These are phyloP conservation scores for Thymelicus acteon DNA, from an alignment of 2,888 invertebrate species.

Conservation along the genomic window DNA sequence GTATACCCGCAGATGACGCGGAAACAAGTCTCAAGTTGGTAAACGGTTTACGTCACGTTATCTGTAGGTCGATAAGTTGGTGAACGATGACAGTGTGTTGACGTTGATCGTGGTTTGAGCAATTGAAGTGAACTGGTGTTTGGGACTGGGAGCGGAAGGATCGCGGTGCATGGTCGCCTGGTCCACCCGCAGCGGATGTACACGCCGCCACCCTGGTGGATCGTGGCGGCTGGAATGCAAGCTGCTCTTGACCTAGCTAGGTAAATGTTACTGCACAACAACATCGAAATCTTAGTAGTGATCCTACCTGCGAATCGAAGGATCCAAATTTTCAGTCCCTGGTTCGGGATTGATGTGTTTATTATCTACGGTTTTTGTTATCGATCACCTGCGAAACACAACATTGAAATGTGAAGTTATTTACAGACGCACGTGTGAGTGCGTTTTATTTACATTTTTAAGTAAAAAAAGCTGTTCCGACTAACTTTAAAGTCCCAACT, in stretches of 20 bases:
- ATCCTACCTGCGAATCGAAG: too few relatives aligned
- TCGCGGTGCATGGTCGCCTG: conserved; percentile 51
- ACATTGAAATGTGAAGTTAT: too few relatives aligned
- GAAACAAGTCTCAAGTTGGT: conserved; percentile 52
- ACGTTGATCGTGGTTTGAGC: conserved; percentile 62
- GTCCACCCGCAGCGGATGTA: conserved; percentile 76
- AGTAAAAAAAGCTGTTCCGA: too few relatives aligned
- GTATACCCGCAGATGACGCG: conserved; percentile 41
- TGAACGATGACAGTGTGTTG: conserved; percentile 77
- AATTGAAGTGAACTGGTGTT: conserved; percentile 61
- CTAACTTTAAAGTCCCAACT: neutral
- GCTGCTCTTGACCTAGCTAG: conserved; percentile 83
- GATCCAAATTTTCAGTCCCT: too few relatives aligned
- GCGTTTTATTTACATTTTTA: too few relatives aligned
- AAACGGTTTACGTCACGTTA: conserved; percentile 71
- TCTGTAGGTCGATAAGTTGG: conserved; percentile 67
- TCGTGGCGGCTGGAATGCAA: conserved; percentile 82
- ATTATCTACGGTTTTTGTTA: too few relatives aligned
- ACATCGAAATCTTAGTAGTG: too few relatives aligned
- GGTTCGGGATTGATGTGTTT: too few relatives aligned
- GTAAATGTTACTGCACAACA: conserved; percentile 50
- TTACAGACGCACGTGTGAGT: too few relatives aligned
- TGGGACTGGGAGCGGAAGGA: conserved; percentile 48
- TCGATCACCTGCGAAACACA: too few relatives aligned
- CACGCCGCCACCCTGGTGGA: conserved; percentile 78